These are phyloP conservation scores for Bufotes viridis DNA, from an alignment of 2,797 vertebrate genomes.

Conservation along the genomic window DNA sequence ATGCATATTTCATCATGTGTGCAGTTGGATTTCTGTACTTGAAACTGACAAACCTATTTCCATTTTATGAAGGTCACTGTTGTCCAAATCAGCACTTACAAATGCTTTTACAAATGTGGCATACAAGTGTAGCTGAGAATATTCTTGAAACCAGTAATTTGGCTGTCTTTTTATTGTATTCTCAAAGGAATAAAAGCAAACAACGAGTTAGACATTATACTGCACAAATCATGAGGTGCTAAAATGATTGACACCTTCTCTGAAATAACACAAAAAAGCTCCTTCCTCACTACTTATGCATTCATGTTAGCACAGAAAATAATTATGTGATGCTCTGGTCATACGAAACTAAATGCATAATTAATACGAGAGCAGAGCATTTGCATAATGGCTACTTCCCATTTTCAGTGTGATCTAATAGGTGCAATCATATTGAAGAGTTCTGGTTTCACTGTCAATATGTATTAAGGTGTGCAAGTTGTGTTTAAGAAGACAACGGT, in stretches of 20 bases:
- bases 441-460: slow-evolving; percentile 12
- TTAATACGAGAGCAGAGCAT: slow-evolving; percentile 42
- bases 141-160: slow-evolving; percentile 44
- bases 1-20: not conserved
- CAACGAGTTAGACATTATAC: slow-evolving; percentile 25
- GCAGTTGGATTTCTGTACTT: not conserved
- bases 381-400: slow-evolving; percentile 56
- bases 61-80: slow-evolving; percentile 36
- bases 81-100: slow-evolving; percentile 33
- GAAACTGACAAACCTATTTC: slow-evolving; percentile 14
- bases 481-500: too few species aligned
- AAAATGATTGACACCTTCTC: slow-evolving; percentile 45
- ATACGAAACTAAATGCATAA: slow-evolving; percentile 34
- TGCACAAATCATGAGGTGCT: slow-evolving; percentile 23
- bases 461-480: not conserved
- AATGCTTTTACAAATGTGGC: slow-evolving; percentile 36
- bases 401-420: slow-evolving; percentile 37
- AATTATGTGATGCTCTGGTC: slow-evolving; percentile 53
- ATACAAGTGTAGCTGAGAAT: not conserved
- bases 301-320: slow-evolving; percentile 44
- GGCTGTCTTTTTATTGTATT: slow-evolving; percentile 37
- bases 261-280: slow-evolving; percentile 32
- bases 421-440: slow-evolving; percentile 31
- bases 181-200: slow-evolving; percentile 40
- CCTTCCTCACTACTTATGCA: slow-evolving; percentile 41